These are phyloP conservation scores for Odobenus rosmarus DNA, from an alignment of 2,113 vertebrate genomes.

Conservation along the genomic window DNA sequence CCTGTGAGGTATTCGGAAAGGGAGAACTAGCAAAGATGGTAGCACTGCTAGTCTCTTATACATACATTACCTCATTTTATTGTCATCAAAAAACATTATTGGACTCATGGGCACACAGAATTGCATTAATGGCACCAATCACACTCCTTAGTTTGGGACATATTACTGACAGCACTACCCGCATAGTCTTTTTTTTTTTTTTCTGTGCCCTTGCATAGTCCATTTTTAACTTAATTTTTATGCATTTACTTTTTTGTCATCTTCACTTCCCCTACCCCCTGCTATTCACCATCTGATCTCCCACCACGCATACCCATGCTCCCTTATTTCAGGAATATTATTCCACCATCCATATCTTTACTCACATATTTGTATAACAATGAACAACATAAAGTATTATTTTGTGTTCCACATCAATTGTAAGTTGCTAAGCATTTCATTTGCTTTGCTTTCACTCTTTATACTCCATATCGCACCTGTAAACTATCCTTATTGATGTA, in stretches of 20 bases:
- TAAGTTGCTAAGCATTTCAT: neutral
- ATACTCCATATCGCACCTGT: neutral
- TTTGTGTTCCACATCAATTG: neutral
- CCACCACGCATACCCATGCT: rapidly evolving
- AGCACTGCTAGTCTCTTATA: neutral
- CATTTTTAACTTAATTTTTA: neutral
- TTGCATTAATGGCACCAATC: neutral
- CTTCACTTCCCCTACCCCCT: neutral
- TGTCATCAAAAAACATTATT: neutral
- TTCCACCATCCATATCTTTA: neutral
- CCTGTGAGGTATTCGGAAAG: neutral
- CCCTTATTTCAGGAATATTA: neutral
- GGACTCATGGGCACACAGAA: neutral
- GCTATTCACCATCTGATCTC: neutral
- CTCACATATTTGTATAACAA: neutral
- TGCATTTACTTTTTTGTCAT: neutral
- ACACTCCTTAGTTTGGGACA: neutral
- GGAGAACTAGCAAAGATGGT: neutral
- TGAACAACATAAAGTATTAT: neutral
- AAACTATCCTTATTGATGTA: neutral
- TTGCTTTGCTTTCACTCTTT: neutral
- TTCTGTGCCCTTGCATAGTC: neutral
- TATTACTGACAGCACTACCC: neutral
- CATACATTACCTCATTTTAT: neutral
- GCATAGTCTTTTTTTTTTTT: neutral